A percentile compares a stretch with the other conserved stretches of the same genome.
These are phyloP conservation scores for Cetoscarus ocellatus DNA, from an alignment of 2,797 vertebrate genomes.

Conservation along the genomic window DNA sequence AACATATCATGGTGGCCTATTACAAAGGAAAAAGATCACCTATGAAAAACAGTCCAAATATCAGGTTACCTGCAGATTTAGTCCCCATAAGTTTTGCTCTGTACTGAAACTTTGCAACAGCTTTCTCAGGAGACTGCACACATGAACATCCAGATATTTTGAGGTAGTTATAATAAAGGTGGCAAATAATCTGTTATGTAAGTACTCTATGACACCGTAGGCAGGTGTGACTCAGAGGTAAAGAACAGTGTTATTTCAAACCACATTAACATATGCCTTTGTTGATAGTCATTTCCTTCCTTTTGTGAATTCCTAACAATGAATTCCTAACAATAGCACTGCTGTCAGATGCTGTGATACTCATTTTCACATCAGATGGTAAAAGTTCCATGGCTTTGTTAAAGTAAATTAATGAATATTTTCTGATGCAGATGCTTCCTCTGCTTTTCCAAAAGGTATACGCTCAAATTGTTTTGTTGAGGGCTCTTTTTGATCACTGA, in stretches of 20 bases:
- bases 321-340: not conserved
- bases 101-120: too few relatives aligned
- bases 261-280: not conserved
- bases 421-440: not conserved
- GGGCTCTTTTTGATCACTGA: too few relatives aligned
- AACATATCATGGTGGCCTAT: not conserved
- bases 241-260: not conserved
- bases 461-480: too few relatives aligned
- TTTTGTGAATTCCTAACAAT: not conserved
- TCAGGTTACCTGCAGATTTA: too few relatives aligned
- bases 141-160: too few relatives aligned
- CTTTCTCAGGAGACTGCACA: too few relatives aligned
- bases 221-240: not conserved
- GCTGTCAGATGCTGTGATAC: not conserved
- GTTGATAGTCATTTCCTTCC: not conserved
- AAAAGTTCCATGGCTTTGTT: not conserved
- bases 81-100: too few relatives aligned
- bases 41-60: too few relatives aligned
- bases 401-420: constrained; percentile 10
- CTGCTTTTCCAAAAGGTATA: too few relatives aligned
- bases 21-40: not conserved
- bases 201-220: not conserved
- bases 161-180: too few relatives aligned
- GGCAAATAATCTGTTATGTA: not conserved
- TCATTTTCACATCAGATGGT: constrained; percentile 3